Conservation (phyloP, 2,888 invertebrate species). For the Drymonia ruficornis region DNA sequence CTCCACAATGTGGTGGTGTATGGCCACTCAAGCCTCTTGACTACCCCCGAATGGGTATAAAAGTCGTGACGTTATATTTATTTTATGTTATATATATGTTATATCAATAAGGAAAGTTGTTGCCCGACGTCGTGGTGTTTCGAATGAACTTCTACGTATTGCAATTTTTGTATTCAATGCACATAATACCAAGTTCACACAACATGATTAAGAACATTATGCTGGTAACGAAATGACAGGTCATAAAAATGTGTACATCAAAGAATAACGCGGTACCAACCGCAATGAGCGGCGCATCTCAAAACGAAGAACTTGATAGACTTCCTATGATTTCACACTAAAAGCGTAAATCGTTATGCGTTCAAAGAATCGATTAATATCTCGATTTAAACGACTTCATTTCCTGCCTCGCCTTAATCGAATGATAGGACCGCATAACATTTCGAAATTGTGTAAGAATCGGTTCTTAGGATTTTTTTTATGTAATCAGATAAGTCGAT, state of each 20-base stretch:
- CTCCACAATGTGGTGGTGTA: too few species aligned
- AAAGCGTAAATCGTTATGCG: constrained; percentile 2
- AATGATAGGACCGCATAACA: neutral
- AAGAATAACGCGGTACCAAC: neutral
- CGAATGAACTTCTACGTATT: too few species aligned
- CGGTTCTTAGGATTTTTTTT: neutral
- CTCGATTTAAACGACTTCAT: neutral
- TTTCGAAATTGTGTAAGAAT: neutral
- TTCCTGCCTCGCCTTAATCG: constrained; percentile 2
- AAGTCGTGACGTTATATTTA: too few species aligned
- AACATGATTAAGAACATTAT: too few species aligned
- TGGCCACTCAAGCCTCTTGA: too few species aligned
- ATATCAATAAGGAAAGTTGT: too few species aligned
- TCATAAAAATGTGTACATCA: neutral
- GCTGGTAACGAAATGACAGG: neutral
- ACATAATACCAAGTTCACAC: too few species aligned
- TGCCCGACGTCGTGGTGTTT: too few species aligned
- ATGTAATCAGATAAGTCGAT: neutral
- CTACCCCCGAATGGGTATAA: too few species aligned
- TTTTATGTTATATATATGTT: too few species aligned
- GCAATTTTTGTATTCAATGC: too few species aligned
- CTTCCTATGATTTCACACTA: constrained; percentile 2
- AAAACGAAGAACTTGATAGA: neutral
- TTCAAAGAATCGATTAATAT: constrained; percentile 3
- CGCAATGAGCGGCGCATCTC: neutral